phyloP scores from a whole-genome alignment of 2,113 vertebrate genomes.

The Oryctolagus cuniculus region DNA sequence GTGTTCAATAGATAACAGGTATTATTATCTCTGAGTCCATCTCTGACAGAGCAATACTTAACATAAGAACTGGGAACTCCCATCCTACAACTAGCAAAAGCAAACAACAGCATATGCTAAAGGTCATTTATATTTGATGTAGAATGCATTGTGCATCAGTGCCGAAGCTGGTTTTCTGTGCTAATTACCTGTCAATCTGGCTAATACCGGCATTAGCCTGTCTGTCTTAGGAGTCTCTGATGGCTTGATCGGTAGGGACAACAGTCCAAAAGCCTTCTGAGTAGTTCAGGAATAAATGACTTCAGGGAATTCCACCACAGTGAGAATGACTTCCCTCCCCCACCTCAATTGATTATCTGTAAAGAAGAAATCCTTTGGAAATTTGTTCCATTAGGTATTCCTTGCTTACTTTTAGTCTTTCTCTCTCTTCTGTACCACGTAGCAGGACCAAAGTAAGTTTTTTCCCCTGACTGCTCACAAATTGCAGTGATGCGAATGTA shows the following conservation, averaged over 20 bases:
- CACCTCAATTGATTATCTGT: background rate
- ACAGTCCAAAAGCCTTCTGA: conserved; percentile 10
- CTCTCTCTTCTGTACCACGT: background rate
- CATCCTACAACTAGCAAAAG: background rate
- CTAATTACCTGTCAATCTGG: conserved; percentile 14
- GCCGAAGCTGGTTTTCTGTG: background rate
- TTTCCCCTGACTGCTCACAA: background rate
- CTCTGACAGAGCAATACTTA: conserved; percentile 21
- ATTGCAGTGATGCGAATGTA: background rate
- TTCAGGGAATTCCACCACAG: background rate
- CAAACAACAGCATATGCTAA: background rate
- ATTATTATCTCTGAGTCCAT: background rate
- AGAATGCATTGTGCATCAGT: background rate
- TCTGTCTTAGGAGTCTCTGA: background rate
- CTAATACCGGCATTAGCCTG: background rate
- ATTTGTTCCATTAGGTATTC: background rate
- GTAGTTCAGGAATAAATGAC: background rate
- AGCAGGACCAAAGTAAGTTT: background rate
- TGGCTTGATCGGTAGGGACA: background rate
- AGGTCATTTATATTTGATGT: background rate
- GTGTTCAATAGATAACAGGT: background rate
- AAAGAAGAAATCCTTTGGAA: conserved; percentile 25
- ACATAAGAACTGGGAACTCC: background rate
- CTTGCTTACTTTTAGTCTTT: conserved; percentile 8
- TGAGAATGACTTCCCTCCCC: background rate